phyloP scores from a whole-genome alignment of 2,888 invertebrate genomes.

The Darwinula stevensoni region DNA sequence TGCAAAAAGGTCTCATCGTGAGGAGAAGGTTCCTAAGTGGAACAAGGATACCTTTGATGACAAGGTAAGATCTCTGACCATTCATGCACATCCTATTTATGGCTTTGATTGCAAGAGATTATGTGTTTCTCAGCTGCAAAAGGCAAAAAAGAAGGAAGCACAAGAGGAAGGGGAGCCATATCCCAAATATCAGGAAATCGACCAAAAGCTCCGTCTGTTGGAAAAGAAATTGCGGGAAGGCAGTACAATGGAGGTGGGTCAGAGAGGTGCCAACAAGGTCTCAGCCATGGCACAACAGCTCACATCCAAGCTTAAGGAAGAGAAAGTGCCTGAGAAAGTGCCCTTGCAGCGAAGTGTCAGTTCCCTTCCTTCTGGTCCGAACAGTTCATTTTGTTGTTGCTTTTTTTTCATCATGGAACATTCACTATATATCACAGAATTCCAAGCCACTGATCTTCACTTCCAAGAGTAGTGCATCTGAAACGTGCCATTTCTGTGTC shows the following conservation, averaged over 20 bases:
- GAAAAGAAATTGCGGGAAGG: constrained; percentile 49
- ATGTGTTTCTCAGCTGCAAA: too few species aligned
- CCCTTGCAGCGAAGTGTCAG: constrained; percentile 7
- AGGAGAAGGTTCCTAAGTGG: constrained; percentile 56
- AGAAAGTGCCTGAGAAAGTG: constrained; percentile 6
- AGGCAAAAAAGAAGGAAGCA: background rate
- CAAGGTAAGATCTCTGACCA: constrained; percentile 13
- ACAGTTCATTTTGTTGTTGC: too few species aligned
- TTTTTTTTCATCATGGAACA: too few species aligned
- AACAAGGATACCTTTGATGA: constrained; percentile 39
- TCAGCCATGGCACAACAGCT: constrained; percentile 61
- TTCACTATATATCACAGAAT: constrained; percentile 23
- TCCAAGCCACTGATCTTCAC: constrained; percentile 27
- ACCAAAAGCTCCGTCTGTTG: constrained; percentile 24
- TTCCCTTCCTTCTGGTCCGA: too few species aligned
- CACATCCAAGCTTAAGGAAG: constrained; percentile 15
- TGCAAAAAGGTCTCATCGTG: constrained; percentile 11
- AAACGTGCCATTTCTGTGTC: constrained; percentile 59
- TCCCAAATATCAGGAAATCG: background rate
- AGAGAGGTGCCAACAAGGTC: constrained; percentile 37
- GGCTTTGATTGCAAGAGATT: too few species aligned
- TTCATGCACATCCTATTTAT: background rate
- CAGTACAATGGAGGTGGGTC: constrained; percentile 29
- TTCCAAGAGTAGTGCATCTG: constrained; percentile 30
- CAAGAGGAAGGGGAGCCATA: background rate